A percentile compares a stretch with the other conserved stretches of the same genome.
These are phyloP conservation scores for Cephus pygmeus DNA, from an alignment of 2,888 invertebrate species.

Conservation along the genomic window DNA sequence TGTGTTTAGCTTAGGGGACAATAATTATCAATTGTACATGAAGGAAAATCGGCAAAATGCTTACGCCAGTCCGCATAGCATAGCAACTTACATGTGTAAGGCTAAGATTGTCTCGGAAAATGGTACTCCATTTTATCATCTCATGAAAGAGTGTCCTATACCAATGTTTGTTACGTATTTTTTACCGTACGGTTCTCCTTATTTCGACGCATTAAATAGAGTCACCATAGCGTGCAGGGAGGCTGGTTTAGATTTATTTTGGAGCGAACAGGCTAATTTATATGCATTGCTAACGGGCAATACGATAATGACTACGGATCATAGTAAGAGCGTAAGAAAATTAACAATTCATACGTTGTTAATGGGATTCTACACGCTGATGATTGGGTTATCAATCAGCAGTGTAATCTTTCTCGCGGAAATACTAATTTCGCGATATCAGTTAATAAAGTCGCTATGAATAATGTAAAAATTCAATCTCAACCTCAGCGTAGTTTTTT, in stretches of 20 bases:
- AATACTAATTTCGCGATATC: background rate
- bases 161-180: background rate
- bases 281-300: conserved; percentile 3
- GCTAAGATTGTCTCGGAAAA: conserved; percentile 4
- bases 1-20: background rate
- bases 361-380: conserved; percentile 7
- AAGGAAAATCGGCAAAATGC: conserved; percentile 6
- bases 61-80: background rate
- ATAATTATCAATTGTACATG: background rate
- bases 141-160: conserved; percentile 8
- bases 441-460: background rate
- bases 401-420: background rate
- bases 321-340: conserved; percentile 6
- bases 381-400: conserved; percentile 8
- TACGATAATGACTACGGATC: background rate
- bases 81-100: background rate
- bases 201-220: conserved; percentile 8
- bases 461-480: background rate
- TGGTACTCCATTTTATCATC: conserved; percentile 12
- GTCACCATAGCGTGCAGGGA: conserved; percentile 5
- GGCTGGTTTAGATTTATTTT: conserved; percentile 12
- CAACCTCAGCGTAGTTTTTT: background rate
- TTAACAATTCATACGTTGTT: conserved; percentile 11
- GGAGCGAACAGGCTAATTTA: conserved; percentile 1
- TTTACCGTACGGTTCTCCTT: conserved; percentile 20